Conservation (phyloP, 2,113 vertebrate species). For the Gadus macrocephalus region DNA sequence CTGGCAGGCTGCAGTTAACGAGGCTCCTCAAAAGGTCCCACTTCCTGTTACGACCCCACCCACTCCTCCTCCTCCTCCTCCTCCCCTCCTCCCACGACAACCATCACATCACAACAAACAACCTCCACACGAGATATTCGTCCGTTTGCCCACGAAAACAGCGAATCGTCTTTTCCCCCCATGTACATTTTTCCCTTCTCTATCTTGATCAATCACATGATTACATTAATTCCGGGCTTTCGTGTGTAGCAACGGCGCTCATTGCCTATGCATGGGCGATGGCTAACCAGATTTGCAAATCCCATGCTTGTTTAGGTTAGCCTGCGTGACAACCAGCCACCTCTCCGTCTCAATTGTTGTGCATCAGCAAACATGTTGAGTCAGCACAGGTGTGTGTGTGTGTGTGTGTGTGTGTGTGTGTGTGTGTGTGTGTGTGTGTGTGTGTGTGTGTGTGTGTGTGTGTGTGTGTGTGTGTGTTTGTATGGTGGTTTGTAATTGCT, state of each 20-base stretch:
- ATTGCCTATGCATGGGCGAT: not conserved
- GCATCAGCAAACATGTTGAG: not conserved
- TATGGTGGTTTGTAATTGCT: not conserved
- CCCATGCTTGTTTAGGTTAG: not conserved
- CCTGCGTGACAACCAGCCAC: not conserved
- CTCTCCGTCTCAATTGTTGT: not conserved
- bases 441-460: too few species aligned
- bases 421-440: too few species aligned
- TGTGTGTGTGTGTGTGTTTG: not conserved
- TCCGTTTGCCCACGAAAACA: not conserved
- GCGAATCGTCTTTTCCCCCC: not conserved
- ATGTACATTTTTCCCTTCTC: not conserved
- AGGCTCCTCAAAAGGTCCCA: slow-evolving; percentile 37
- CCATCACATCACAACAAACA: not conserved
- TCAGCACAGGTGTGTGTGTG: not conserved
- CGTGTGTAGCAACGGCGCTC: not conserved
- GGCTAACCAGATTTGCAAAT: not conserved
- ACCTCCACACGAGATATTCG: not conserved
- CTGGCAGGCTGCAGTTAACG: slow-evolving; percentile 44
- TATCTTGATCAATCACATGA: not conserved
- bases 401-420: not conserved
- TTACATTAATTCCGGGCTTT: not conserved
- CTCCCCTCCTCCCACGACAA: not conserved
- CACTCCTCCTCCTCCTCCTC: slow-evolving; percentile 9
- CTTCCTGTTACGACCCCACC: slow-evolving; percentile 41